Conservation (phyloP, 2,888 invertebrate species). For the Euplagia quadripunctaria region DNA sequence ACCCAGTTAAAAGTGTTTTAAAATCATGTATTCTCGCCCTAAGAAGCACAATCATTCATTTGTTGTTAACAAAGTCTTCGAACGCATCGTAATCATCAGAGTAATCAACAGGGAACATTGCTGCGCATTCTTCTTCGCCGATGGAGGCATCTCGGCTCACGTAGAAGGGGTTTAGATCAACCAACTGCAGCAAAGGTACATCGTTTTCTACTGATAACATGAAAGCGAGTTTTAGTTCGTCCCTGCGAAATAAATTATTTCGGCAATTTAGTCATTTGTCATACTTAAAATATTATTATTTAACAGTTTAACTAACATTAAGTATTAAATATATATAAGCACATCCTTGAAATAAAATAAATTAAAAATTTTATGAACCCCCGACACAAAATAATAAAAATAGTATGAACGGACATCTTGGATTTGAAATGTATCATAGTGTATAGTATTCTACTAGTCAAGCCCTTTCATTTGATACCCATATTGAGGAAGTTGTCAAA, state of each 20-base stretch:
- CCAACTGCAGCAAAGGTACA: constrained; percentile 68
- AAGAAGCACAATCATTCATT: not conserved
- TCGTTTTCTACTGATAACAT: constrained; percentile 75
- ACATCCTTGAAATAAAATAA: too few species aligned
- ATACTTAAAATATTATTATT: too few species aligned
- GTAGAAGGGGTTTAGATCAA: constrained; percentile 71
- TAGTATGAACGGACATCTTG: too few species aligned
- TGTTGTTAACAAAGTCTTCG: constrained; percentile 65
- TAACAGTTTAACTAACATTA: too few species aligned
- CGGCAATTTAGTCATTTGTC: not conserved
- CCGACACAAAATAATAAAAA: too few species aligned
- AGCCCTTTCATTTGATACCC: too few species aligned
- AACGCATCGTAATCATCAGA: constrained; percentile 66
- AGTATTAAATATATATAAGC: too few species aligned
- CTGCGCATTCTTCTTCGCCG: constrained; percentile 76
- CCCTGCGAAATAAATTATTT: constrained; percentile 56
- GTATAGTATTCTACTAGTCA: too few species aligned
- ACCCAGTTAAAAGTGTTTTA: not conserved
- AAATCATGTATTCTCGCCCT: not conserved
- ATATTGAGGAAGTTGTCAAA: too few species aligned
- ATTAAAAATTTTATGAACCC: too few species aligned
- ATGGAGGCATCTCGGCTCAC: constrained; percentile 69
- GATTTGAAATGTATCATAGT: too few species aligned
- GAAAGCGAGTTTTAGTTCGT: constrained; percentile 66
- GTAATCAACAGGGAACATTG: constrained; percentile 73